A percentile compares a stretch with the other conserved stretches of the same genome.
Conservation (phyloP, 2,888 invertebrate genomes). For the Parnassius orleans region DNA sequence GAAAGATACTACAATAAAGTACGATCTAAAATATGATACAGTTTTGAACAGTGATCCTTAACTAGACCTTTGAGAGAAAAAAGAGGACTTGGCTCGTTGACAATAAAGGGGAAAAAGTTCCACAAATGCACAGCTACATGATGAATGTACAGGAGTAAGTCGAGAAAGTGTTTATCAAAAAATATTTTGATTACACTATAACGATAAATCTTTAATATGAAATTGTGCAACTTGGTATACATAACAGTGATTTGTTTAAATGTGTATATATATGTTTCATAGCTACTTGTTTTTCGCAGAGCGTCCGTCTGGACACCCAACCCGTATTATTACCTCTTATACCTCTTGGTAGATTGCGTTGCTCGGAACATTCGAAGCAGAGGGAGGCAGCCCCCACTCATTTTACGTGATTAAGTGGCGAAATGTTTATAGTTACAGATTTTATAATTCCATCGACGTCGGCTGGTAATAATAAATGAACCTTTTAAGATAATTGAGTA, state of each 20-base stretch:
- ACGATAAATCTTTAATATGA: constrained; percentile 4
- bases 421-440: constrained; percentile 65
- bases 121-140: too few species aligned
- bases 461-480: constrained; percentile 36
- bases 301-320: constrained; percentile 29
- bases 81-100: too few species aligned
- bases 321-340: constrained; percentile 45
- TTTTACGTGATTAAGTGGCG: constrained; percentile 72
- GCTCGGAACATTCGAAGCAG: constrained; percentile 51
- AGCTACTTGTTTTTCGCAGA: constrained; percentile 28
- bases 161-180: background rate
- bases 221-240: constrained; percentile 12
- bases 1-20: too few species aligned
- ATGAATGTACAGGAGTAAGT: too few species aligned
- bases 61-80: too few species aligned
- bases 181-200: background rate
- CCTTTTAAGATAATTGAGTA: constrained; percentile 32
- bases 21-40: too few species aligned
- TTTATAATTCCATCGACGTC: constrained; percentile 43
- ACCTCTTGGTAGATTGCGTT: constrained; percentile 54
- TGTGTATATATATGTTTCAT: constrained; percentile 27
- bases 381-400: constrained; percentile 53
- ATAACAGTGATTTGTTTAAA: constrained; percentile 24
- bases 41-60: too few species aligned
- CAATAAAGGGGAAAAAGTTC: too few species aligned